Conservation (phyloP, 2,113 vertebrate species). For the Muscicapa adusta region DNA sequence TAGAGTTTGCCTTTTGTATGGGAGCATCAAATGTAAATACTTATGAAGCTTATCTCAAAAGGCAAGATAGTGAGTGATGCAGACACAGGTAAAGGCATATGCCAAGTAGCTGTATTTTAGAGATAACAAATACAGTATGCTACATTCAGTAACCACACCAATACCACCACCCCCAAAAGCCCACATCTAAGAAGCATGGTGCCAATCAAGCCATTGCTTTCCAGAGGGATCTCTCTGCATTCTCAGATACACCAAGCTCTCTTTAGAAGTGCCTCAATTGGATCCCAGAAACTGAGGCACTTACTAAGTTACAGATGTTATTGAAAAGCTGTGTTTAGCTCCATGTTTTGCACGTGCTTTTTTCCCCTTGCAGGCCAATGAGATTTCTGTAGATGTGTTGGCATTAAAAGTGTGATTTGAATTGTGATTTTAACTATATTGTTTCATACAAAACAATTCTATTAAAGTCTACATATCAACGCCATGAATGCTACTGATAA, state of each 20-base stretch:
- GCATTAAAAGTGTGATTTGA: not conserved
- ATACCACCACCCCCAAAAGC: fast-evolving
- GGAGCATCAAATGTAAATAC: not conserved
- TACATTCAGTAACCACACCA: not conserved
- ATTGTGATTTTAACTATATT: constrained; percentile 29
- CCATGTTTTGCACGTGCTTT: not conserved
- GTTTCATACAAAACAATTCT: constrained; percentile 15
- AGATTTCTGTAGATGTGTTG: not conserved
- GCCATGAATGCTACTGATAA: not conserved
- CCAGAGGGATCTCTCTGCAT: not conserved
- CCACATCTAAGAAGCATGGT: not conserved
- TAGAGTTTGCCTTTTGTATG: not conserved
- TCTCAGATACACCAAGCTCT: not conserved
- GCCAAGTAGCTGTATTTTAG: not conserved
- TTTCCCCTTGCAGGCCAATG: not conserved
- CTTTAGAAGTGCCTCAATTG: not conserved
- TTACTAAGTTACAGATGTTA: not conserved
- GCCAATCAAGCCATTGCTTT: not conserved
- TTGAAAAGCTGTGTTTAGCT: not conserved
- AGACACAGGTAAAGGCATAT: not conserved
- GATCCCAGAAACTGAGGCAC: not conserved
- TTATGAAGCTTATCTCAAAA: not conserved
- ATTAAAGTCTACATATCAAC: not conserved
- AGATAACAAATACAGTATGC: not conserved
- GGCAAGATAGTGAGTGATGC: not conserved